Evolutionary conservation across 2,888 invertebrate genomes (phyloP).

Genomic region (Heteromyza rotundicornis): DNA sequence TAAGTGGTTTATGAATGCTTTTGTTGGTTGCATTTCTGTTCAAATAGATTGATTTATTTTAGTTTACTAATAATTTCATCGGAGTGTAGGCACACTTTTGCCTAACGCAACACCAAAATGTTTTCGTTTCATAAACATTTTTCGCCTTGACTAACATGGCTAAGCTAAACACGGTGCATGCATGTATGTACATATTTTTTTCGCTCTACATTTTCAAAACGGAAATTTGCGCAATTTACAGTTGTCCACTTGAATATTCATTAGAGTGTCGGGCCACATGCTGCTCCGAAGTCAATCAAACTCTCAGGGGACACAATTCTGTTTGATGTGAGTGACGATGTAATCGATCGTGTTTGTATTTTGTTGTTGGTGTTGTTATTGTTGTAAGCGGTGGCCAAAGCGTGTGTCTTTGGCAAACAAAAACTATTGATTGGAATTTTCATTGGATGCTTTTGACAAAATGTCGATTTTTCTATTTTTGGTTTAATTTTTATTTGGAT

Average conservation of each 20-base stretch:
- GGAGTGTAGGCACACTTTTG: no score
- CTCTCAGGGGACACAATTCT: constrained; percentile 9
- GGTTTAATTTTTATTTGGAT: background rate
- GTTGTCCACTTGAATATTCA: background rate
- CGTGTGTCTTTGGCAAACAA: background rate
- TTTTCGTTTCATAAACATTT: no score
- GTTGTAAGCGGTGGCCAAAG: background rate
- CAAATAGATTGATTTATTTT: no score
- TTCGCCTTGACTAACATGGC: no score
- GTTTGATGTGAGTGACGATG: background rate
- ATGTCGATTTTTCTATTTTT: background rate
- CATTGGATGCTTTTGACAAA: no score
- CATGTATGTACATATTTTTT: background rate
- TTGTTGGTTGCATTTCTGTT: no score
- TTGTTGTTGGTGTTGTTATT: constrained; percentile 13
- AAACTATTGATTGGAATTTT: background rate
- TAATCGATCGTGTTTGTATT: constrained; percentile 15
- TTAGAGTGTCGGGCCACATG: background rate
- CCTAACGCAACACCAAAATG: no score
- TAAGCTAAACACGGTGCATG: background rate
- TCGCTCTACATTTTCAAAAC: background rate
- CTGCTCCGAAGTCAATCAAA: background rate
- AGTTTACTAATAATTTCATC: no score
- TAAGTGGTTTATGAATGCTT: no score
- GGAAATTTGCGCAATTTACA: background rate